These are phyloP conservation scores for Fregata magnificens DNA, from an alignment of 2,113 vertebrate species.

Conservation along the genomic window DNA sequence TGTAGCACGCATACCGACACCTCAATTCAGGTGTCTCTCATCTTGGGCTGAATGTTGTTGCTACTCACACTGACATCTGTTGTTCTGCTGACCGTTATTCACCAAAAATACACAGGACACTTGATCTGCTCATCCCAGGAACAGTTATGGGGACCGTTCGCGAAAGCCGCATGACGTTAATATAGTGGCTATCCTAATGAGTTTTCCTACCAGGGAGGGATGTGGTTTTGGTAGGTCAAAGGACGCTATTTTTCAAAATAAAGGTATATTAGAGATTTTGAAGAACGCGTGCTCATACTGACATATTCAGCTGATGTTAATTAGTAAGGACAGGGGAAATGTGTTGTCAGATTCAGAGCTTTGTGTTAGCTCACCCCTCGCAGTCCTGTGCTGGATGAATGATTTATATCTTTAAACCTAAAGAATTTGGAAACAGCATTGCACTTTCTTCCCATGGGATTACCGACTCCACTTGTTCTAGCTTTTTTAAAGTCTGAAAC, in stretches of 20 bases:
- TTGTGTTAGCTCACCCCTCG: neutral
- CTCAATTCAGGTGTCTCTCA: neutral
- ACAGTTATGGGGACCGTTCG: neutral
- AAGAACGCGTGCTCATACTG: fast-evolving
- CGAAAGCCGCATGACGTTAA: fast-evolving
- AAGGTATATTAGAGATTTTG: neutral
- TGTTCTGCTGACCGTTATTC: neutral
- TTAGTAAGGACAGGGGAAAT: neutral
- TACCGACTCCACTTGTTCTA: neutral
- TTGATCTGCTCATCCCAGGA: neutral
- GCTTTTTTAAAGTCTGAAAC: neutral
- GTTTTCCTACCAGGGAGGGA: neutral
- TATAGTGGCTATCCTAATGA: neutral
- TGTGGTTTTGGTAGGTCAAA: neutral
- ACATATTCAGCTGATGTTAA: neutral
- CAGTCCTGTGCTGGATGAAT: neutral
- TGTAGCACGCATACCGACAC: neutral
- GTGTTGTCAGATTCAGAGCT: neutral
- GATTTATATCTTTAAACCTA: neutral
- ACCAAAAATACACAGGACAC: neutral
- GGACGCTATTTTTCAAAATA: neutral
- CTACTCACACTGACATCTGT: neutral
- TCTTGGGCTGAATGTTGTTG: neutral
- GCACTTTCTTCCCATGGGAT: neutral
- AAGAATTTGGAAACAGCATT: neutral